A percentile compares a stretch with the other conserved stretches of the same genome.
Evolutionary conservation across 1,140 invertebrate genomes (phyloP).

Genomic region (Penaeus indicus): DNA sequence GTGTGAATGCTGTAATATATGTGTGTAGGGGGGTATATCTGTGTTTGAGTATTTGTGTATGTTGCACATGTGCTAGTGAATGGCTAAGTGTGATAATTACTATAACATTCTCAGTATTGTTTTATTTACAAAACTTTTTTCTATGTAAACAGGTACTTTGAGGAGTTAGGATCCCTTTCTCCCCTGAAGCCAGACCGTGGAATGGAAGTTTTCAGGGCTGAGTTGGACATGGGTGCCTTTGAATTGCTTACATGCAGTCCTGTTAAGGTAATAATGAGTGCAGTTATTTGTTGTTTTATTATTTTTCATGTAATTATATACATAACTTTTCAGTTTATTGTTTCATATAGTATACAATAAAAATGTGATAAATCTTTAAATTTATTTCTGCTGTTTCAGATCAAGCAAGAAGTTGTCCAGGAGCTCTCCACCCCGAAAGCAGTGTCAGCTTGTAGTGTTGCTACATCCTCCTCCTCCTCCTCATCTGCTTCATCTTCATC

Average conservation of each 20-base stretch:
- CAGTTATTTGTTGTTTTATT: not conserved
- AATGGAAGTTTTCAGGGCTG: conserved; percentile 45
- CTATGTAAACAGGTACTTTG: conserved; percentile 56
- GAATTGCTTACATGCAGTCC: conserved; percentile 63
- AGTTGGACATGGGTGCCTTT: conserved; percentile 62
- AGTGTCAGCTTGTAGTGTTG: too few species aligned
- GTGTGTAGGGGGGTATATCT: too few species aligned
- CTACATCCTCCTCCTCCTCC: not conserved
- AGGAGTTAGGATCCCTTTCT: conserved; percentile 59
- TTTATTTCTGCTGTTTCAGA: conserved; percentile 2
- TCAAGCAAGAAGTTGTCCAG: conserved; percentile 49
- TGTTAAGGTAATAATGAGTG: conserved; percentile 51
- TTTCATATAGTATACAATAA: too few species aligned
- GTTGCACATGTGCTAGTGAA: too few species aligned
- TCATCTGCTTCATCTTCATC: not conserved
- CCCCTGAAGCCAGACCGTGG: conserved; percentile 58
- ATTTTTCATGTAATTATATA: not conserved
- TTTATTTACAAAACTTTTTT: not conserved
- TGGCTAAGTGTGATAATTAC: too few species aligned
- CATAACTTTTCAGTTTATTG: not conserved
- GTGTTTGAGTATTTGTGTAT: too few species aligned
- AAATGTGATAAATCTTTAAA: too few species aligned
- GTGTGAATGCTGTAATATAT: not conserved
- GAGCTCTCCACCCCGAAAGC: conserved; percentile 12
- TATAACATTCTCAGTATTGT: too few species aligned